Base-by-base conservation (phyloP, 2,797 vertebrate species). In the Neopelma chrysocephalum region DNA sequence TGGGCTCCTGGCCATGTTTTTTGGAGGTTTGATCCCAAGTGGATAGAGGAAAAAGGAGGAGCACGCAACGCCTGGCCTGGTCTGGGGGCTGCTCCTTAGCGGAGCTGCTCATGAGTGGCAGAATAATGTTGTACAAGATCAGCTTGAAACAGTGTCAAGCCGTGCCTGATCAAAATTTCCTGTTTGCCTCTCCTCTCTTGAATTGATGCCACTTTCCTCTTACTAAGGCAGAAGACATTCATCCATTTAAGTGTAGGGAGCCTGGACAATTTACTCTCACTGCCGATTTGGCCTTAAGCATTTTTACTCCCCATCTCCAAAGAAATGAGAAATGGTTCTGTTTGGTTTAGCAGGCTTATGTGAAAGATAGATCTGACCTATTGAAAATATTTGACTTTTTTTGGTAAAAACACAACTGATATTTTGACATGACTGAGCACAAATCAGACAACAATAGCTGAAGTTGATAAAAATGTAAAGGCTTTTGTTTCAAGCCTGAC, bases 401-500 rank as follows among this genome's bases (percentile, higher is more conserved):
- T 81, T 87, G 75, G 79, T 87, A 78, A 87, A 96, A 97, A 87
- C 48, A 68, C 71, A 82, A 80, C 68, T 0, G 0, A 89, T 93
- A 87, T 58, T 92, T 81, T 91, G 92, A 95, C 94, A 95, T 92
- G 94, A 96, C 78, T 75, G 83, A 94, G 88, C 83, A 93, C 78
- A 82, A 92, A 82, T 87, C 68, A 85, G 75, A 90, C 81, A 96
- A 94, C 81, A 96, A 92, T 90, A 90, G 86, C 53, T 69, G 75
- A 40, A 82, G 53, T 1, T 92, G 91, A 97, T 95, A 94, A 95
- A 96, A 95, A 96, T 82, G 81, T 94, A 96, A 96, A 95, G 71
- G 90, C 64, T 96, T 96, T 96, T 96, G 88, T 96, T 96, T 96
- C 88, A 90, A 92, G 86, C 56, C 76, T 96, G 94, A 96, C 93